Conservation (phyloP, 2,113 vertebrate genomes). For the Capra hircus region DNA sequence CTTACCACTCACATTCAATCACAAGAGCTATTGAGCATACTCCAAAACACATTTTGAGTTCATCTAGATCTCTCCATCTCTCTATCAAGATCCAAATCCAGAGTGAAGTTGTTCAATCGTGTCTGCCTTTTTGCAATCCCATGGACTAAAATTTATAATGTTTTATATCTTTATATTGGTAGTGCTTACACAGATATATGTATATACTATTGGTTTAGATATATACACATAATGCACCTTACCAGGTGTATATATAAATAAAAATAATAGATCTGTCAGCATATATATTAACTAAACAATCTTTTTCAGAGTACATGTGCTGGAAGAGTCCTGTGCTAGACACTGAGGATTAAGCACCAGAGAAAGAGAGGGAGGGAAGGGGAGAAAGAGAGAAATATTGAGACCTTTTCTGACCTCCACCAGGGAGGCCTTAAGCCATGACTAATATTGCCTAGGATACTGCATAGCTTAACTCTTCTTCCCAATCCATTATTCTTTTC, state of each 20-base stretch:
- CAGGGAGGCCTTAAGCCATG: not conserved
- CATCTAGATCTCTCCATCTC: not conserved
- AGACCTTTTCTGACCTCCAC: not conserved
- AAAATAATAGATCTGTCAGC: not conserved
- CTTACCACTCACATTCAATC: not conserved
- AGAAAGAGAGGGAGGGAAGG: not conserved
- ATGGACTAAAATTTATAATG: not conserved
- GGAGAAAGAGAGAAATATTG: not conserved
- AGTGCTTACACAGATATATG: not conserved
- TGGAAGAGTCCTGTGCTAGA: not conserved
- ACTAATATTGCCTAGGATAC: not conserved
- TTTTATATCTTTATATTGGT: not conserved
- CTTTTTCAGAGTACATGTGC: not conserved
- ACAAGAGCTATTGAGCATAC: not conserved
- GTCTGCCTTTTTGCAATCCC: fast-evolving
- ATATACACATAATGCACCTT: not conserved
- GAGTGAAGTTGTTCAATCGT: not conserved
- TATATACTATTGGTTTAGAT: not conserved
- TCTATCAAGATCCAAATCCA: not conserved
- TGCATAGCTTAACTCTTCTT: not conserved
- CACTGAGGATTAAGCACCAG: not conserved
- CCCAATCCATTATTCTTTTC: not conserved
- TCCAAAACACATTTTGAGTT: not conserved
- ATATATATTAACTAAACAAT: not conserved
- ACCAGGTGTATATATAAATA: not conserved